Evolutionary conservation across 1,140 invertebrate genomes (phyloP).

Genomic region (Drosophila biarmipes): DNA sequence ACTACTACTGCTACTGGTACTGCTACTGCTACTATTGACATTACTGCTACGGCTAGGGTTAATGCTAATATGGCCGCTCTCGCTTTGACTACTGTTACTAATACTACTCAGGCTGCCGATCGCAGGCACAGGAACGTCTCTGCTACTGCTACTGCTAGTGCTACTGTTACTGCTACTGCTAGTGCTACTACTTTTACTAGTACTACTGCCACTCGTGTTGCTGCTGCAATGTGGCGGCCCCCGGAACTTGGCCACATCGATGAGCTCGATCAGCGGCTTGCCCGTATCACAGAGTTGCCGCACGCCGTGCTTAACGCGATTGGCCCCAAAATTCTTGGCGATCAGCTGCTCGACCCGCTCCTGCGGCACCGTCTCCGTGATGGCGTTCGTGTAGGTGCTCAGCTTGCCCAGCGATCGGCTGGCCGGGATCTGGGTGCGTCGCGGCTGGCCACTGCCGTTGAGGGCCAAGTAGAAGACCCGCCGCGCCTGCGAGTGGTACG

Average conservation of each 20-base stretch:
- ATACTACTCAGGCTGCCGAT: conserved; percentile 77
- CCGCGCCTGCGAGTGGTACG: conserved; percentile 89
- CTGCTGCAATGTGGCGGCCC: conserved; percentile 65
- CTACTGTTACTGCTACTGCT: conserved; percentile 64
- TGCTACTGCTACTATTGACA: conserved; percentile 46
- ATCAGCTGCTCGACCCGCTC: conserved; percentile 86
- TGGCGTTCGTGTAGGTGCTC: conserved; percentile 88
- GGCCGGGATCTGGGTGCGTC: conserved; percentile 89
- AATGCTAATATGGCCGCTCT: conserved; percentile 74
- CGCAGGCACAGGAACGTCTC: conserved; percentile 74
- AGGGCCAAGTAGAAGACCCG: conserved; percentile 91
- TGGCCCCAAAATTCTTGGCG: conserved; percentile 81
- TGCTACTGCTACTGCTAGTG: conserved; percentile 62
- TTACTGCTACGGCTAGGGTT: conserved; percentile 56
- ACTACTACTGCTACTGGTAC: conserved; percentile 37
- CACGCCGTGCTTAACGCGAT: conserved; percentile 84
- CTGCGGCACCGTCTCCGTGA: conserved; percentile 88
- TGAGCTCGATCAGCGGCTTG: conserved; percentile 79
- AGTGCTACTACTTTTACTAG: conserved; percentile 42
- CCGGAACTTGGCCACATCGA: conserved; percentile 72
- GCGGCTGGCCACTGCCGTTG: conserved; percentile 89
- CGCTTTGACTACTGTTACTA: conserved; percentile 81
- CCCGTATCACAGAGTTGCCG: conserved; percentile 85
- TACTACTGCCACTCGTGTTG: conserved; percentile 31
- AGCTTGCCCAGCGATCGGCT: conserved; percentile 89